Evolutionary conservation across 1,140 invertebrate species (phyloP).

Genomic region (Aphelinus atriplicis): DNA sequence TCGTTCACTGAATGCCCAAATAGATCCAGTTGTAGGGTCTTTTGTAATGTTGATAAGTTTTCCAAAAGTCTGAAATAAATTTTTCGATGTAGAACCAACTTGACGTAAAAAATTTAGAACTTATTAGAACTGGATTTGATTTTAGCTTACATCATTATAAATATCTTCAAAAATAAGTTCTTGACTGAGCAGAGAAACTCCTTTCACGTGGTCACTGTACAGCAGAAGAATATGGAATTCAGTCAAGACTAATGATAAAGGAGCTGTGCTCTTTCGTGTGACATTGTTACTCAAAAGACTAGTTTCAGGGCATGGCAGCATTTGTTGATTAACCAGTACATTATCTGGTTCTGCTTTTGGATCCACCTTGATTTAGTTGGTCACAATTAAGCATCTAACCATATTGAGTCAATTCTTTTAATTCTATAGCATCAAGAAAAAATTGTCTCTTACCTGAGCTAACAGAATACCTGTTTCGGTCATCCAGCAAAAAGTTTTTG

Average conservation of each 20-base stretch:
- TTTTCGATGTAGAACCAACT: neutral
- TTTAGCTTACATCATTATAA: slow-evolving; percentile 72
- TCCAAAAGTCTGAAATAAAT: slow-evolving; percentile 76
- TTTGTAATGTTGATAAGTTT: slow-evolving; percentile 83
- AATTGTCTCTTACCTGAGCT: slow-evolving; percentile 68
- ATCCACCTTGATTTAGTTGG: slow-evolving; percentile 61
- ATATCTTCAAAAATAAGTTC: slow-evolving; percentile 88
- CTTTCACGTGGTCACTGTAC: slow-evolving; percentile 85
- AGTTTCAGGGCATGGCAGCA: slow-evolving; percentile 70
- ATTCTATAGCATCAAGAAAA: slow-evolving; percentile 44
- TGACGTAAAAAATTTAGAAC: slow-evolving; percentile 9
- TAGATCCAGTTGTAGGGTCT: slow-evolving; percentile 80
- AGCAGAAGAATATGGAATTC: slow-evolving; percentile 91
- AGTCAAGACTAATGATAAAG: slow-evolving; percentile 84
- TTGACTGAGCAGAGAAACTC: slow-evolving; percentile 86
- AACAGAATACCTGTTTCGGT: slow-evolving; percentile 79
- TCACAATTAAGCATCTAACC: slow-evolving; percentile 64
- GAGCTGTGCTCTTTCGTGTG: slow-evolving; percentile 60
- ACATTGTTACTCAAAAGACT: slow-evolving; percentile 56
- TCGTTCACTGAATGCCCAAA: slow-evolving; percentile 88
- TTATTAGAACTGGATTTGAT: neutral
- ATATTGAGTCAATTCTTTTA: slow-evolving; percentile 55
- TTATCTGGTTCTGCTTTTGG: slow-evolving; percentile 69
- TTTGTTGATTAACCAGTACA: slow-evolving; percentile 71
- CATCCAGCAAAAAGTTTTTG: slow-evolving; percentile 88